These are phyloP conservation scores for Cosmia pyralina DNA, from an alignment of 2,888 invertebrate species.

Conservation along the genomic window DNA sequence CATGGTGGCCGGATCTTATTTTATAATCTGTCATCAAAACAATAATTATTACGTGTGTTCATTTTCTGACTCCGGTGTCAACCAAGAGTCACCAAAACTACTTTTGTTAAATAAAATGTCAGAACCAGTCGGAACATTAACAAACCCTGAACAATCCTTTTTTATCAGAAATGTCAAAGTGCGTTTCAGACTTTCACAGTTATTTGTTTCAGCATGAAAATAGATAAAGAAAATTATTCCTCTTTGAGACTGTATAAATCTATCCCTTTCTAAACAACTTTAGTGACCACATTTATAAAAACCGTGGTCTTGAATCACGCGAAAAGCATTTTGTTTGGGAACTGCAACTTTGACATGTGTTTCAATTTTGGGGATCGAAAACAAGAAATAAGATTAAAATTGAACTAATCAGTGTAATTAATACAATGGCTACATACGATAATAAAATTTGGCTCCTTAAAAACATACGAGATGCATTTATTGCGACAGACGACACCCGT, in stretches of 20 bases:
- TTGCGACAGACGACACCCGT: slow-evolving; percentile 98
- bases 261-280: slow-evolving; percentile 11
- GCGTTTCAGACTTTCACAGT: slow-evolving; percentile 11
- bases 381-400: slow-evolving; percentile 51
- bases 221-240: not conserved
- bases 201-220: slow-evolving; percentile 21
- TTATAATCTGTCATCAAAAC: not conserved
- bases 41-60: not conserved
- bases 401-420: slow-evolving; percentile 44
- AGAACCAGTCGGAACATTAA: not conserved
- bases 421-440: slow-evolving; percentile 97
- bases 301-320: slow-evolving; percentile 44
- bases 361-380: slow-evolving; percentile 62
- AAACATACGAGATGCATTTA: slow-evolving; percentile 98
- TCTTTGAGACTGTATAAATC: not conserved
- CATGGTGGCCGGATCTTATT: not conserved
- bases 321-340: slow-evolving; percentile 67
- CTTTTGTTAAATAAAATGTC: not conserved
- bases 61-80: not conserved
- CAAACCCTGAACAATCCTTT: slow-evolving; percentile 1
- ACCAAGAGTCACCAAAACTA: not conserved
- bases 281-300: not conserved
- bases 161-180: slow-evolving; percentile 36
- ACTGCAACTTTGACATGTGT: slow-evolving; percentile 70
- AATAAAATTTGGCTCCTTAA: slow-evolving; percentile 97